A percentile compares a stretch with the other conserved stretches of the same genome.
phyloP scores from a whole-genome alignment of 2,113 vertebrate species.

The Zeus faber region DNA sequence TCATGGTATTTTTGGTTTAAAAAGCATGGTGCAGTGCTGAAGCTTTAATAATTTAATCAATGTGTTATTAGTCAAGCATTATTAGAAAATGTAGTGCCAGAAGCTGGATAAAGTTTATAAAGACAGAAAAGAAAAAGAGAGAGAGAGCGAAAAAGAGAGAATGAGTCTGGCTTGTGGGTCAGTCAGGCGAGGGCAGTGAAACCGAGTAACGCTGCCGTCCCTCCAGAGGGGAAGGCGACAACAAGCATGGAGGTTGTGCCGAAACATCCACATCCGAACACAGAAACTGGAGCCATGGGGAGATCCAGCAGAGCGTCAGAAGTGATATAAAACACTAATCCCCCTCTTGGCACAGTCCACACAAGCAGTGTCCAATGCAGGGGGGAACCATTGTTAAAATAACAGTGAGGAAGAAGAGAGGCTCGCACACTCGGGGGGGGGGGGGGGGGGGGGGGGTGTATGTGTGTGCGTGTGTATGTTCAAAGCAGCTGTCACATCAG shows the following conservation, averaged over 20 bases:
- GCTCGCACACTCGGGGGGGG: too few species aligned
- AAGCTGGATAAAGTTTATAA: background rate
- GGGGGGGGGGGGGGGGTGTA: too few species aligned
- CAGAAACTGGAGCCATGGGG: slow-evolving; percentile 48
- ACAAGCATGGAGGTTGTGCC: slow-evolving; percentile 37
- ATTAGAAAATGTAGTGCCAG: background rate
- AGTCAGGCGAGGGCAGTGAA: slow-evolving; percentile 8
- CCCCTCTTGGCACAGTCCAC: slow-evolving; percentile 57
- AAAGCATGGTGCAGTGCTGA: too few species aligned
- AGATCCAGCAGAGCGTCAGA: slow-evolving; percentile 62
- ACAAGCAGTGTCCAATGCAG: slow-evolving; percentile 35
- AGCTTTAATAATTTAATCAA: too few species aligned
- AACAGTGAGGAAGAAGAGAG: slow-evolving; percentile 36
- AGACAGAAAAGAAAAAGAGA: background rate
- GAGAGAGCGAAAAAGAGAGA: too few species aligned
- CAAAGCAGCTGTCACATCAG: slow-evolving; percentile 69
- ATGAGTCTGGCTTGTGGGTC: too few species aligned
- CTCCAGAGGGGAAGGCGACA: slow-evolving; percentile 46
- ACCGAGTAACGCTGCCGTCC: slow-evolving; percentile 30
- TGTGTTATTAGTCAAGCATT: too few species aligned
- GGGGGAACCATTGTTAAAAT: slow-evolving; percentile 65
- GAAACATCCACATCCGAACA: slow-evolving; percentile 30
- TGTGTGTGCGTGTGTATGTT: too few species aligned
- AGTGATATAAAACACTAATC: slow-evolving; percentile 76
- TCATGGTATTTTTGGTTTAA: too few species aligned